Conservation (phyloP, 2,888 invertebrate species). For the Hartigia nigra region DNA sequence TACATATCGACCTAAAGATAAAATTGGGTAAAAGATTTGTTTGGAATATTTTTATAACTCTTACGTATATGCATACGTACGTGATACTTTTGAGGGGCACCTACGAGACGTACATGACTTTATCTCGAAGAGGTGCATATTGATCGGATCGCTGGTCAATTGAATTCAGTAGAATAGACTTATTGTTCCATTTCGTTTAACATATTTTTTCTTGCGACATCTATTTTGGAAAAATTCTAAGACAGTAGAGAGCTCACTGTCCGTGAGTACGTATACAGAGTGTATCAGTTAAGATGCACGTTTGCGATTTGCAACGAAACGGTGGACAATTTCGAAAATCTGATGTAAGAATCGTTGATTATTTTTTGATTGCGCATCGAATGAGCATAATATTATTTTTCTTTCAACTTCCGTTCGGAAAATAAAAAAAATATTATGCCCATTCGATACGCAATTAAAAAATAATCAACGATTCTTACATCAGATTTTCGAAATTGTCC, state of each 20-base stretch:
- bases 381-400: too few species aligned
- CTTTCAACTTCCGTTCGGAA: too few species aligned
- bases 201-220: constrained; percentile 15
- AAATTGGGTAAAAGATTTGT: not conserved
- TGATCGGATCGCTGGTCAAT: constrained; percentile 24
- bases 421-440: too few species aligned
- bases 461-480: too few species aligned
- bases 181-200: constrained; percentile 18
- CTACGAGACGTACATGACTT: constrained; percentile 4
- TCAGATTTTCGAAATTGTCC: too few species aligned
- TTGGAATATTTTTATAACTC: not conserved
- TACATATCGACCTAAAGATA: not conserved
- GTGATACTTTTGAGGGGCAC: not conserved
- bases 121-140: constrained; percentile 20
- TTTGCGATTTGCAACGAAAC: too few species aligned
- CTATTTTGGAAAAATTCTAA: not conserved
- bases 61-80: not conserved
- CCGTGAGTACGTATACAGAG: not conserved
- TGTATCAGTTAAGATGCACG: too few species aligned
- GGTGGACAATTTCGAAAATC: too few species aligned
- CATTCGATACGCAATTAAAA: too few species aligned
- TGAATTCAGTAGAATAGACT: constrained; percentile 21
- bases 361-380: too few species aligned
- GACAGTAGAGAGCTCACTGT: not conserved
- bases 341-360: too few species aligned